Percentiles rank a stretch among this genome's conserved stretches.
These are phyloP conservation scores for Globia sparganii DNA, from an alignment of 2,888 invertebrate species.

Conservation along the genomic window DNA sequence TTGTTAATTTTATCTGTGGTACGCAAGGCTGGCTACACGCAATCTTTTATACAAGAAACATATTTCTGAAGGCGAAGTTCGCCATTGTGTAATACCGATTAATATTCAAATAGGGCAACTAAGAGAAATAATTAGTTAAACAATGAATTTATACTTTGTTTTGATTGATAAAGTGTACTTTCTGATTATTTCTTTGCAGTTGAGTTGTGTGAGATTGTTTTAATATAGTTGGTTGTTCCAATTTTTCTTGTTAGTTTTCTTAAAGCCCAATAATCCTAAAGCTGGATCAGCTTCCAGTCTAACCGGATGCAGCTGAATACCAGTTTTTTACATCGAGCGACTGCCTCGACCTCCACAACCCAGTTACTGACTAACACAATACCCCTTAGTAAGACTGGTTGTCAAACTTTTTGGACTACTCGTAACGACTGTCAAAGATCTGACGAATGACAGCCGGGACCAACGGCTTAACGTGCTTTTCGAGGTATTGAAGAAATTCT, in stretches of 20 bases:
- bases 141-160: slow-evolving; percentile 27
- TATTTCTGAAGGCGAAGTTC: slow-evolving; percentile 51
- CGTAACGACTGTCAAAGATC: background rate
- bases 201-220: background rate
- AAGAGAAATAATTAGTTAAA: slow-evolving; percentile 36
- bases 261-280: background rate
- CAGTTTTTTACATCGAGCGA: background rate
- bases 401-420: background rate
- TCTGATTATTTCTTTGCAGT: slow-evolving; percentile 15
- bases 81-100: slow-evolving; percentile 50
- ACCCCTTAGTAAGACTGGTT: background rate
- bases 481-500: background rate
- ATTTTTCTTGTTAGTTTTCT: background rate
- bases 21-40: slow-evolving; percentile 50
- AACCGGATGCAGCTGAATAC: background rate
- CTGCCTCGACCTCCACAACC: background rate
- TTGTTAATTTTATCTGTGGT: slow-evolving; percentile 51
- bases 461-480: background rate
- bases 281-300: background rate
- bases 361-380: background rate
- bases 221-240: background rate
- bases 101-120: slow-evolving; percentile 58
- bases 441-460: background rate
- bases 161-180: slow-evolving; percentile 20
- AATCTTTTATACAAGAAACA: slow-evolving; percentile 54